These are phyloP conservation scores for Druceiella hillmani DNA, from an alignment of 2,888 invertebrate species.

Conservation along the genomic window DNA sequence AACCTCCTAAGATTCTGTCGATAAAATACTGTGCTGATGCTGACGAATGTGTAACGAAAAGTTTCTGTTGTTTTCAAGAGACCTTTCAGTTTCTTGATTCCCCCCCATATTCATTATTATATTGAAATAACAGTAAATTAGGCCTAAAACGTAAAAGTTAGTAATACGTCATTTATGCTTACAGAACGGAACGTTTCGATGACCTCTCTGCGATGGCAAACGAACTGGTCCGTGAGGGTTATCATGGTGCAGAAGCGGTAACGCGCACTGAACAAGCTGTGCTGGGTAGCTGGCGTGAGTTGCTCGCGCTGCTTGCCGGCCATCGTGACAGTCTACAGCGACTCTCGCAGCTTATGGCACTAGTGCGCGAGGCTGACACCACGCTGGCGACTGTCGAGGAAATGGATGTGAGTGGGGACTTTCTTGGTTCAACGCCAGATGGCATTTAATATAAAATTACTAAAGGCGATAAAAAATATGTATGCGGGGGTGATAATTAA, in stretches of 20 bases:
- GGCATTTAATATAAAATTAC: background rate
- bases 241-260: conserved; percentile 83
- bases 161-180: too few relatives aligned
- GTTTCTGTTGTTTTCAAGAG: too few relatives aligned
- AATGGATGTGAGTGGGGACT: conserved; percentile 63
- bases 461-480: background rate
- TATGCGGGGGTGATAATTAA: too few relatives aligned
- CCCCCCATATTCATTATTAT: too few relatives aligned
- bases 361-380: conserved; percentile 89
- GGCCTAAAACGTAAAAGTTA: too few relatives aligned
- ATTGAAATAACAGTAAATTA: too few relatives aligned
- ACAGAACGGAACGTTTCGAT: conserved; percentile 84
- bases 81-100: too few relatives aligned
- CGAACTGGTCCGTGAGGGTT: conserved; percentile 86
- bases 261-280: conserved; percentile 67
- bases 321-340: conserved; percentile 71
- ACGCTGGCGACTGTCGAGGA: conserved; percentile 78
- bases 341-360: conserved; percentile 79
- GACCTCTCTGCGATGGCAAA: conserved; percentile 91
- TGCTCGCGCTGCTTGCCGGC: conserved; percentile 79
- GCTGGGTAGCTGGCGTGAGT: conserved; percentile 78
- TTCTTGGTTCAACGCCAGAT: background rate
- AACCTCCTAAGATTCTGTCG: too few relatives aligned
- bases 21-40: too few relatives aligned
- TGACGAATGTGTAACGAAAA: too few relatives aligned